phyloP scores from a whole-genome alignment of 2,888 invertebrate genomes.

The Hydriomena furcata region DNA sequence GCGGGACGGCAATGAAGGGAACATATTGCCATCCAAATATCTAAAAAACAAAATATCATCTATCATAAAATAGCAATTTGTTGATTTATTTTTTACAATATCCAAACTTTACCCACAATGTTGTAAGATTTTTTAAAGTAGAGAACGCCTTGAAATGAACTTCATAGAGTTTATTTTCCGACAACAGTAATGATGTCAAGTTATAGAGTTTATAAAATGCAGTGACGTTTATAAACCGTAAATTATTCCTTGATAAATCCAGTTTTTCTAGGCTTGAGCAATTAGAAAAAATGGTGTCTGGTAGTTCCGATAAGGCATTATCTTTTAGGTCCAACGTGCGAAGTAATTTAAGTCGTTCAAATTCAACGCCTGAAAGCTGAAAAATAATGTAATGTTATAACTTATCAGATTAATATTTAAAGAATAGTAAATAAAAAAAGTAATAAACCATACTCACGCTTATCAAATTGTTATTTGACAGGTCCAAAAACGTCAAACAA shows the following conservation, averaged over 20 bases:
- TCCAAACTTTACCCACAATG: slow-evolving; percentile 87
- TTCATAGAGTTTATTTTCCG: slow-evolving; percentile 87
- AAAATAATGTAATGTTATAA: slow-evolving; percentile 39
- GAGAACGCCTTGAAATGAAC: slow-evolving; percentile 86
- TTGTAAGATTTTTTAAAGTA: slow-evolving; percentile 85
- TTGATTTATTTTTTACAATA: too few relatives aligned
- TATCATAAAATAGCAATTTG: too few relatives aligned
- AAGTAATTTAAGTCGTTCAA: slow-evolving; percentile 78
- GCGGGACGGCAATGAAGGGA: slow-evolving; percentile 87
- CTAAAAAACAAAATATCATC: slow-evolving; percentile 70
- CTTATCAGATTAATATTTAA: neutral
- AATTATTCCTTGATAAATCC: slow-evolving; percentile 87
- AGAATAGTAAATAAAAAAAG: neutral
- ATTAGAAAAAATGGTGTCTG: slow-evolving; percentile 84
- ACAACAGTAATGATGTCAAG: slow-evolving; percentile 86
- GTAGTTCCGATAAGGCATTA: slow-evolving; percentile 83
- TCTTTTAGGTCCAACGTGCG: slow-evolving; percentile 87
- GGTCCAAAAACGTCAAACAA: slow-evolving; percentile 78
- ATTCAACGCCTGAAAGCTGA: slow-evolving; percentile 82
- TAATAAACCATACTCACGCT: slow-evolving; percentile 58
- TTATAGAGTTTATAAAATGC: slow-evolving; percentile 86
- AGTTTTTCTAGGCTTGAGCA: slow-evolving; percentile 85
- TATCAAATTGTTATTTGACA: slow-evolving; percentile 80
- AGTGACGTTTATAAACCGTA: slow-evolving; percentile 84
- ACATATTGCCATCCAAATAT: slow-evolving; percentile 89